Percentiles rank a stretch among this genome's conserved stretches.
phyloP scores from a whole-genome alignment of 2,888 invertebrate genomes.

The Drosophila greeni region DNA sequence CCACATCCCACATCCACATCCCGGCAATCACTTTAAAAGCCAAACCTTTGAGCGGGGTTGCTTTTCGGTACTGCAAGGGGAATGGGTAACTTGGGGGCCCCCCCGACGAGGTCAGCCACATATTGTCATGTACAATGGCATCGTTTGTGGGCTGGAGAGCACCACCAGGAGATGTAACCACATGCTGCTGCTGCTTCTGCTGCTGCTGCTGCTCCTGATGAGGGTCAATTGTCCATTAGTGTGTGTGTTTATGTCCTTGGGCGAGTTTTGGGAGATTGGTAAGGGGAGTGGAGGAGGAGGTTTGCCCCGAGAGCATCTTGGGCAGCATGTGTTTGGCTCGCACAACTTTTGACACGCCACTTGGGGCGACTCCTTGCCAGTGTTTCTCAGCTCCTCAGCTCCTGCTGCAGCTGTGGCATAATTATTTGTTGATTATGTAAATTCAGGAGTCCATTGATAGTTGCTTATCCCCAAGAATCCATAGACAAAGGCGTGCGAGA shows the following conservation, averaged over 20 bases:
- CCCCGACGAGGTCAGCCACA: slow-evolving; percentile 48
- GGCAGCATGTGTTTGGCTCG: slow-evolving; percentile 22
- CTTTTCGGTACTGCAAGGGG: background rate
- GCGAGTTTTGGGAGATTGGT: slow-evolving; percentile 1
- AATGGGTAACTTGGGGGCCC: slow-evolving; percentile 4
- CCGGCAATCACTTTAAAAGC: slow-evolving; percentile 69
- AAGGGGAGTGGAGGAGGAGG: slow-evolving; percentile 16
- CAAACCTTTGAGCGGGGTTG: slow-evolving; percentile 37
- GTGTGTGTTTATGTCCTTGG: slow-evolving; percentile 22
- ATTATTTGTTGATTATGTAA: slow-evolving; percentile 71
- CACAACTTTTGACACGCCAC: slow-evolving; percentile 58
- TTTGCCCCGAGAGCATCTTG: slow-evolving; percentile 38
- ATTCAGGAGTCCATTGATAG: slow-evolving; percentile 65
- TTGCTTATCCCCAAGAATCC: slow-evolving; percentile 35
- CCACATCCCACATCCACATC: slow-evolving; percentile 5
- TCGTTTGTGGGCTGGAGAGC: slow-evolving; percentile 64
- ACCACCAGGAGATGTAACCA: slow-evolving; percentile 67
- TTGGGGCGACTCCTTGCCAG: slow-evolving; percentile 9
- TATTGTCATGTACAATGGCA: slow-evolving; percentile 71
- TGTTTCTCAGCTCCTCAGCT: slow-evolving; percentile 10
- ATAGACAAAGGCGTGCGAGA: slow-evolving; percentile 10
- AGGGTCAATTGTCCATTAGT: slow-evolving; percentile 36
- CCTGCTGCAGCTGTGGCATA: slow-evolving; percentile 63
- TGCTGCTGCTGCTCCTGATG: slow-evolving; percentile 45
- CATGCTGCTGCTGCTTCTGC: slow-evolving; percentile 54